A percentile compares a stretch with the other conserved stretches of the same genome.
phyloP scores from a whole-genome alignment of 2,113 vertebrate genomes.

The Puffinus mauretanicus region DNA sequence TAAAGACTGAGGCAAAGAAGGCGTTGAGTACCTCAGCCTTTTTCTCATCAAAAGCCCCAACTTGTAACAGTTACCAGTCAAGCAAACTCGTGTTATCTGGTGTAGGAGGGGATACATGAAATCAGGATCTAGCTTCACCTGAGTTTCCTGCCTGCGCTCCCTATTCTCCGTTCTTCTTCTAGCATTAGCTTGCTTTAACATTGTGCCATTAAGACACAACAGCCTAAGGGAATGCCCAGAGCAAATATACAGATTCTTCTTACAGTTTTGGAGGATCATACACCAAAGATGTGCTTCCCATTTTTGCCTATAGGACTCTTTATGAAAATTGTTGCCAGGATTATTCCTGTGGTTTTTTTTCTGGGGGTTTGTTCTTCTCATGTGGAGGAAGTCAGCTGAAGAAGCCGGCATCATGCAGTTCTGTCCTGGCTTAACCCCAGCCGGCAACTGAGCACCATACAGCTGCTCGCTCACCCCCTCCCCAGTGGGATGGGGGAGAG shows the following conservation, averaged over 20 bases:
- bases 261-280: not conserved
- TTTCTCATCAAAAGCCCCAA: not conserved
- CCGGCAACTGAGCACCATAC: not conserved
- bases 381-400: not conserved
- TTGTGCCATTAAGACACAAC: not conserved
- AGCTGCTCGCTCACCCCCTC: not conserved
- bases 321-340: not conserved
- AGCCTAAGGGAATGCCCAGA: slow-evolving; percentile 14
- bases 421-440: not conserved
- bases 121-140: not conserved
- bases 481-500: too few relatives aligned
- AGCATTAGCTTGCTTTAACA: not conserved
- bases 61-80: not conserved
- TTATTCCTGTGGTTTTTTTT: not conserved
- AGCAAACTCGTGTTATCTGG: not conserved
- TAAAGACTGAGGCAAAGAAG: too few relatives aligned
- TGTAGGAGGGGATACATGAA: not conserved
- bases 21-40: too few relatives aligned
- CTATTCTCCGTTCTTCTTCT: not conserved
- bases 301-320: not conserved
- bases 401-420: not conserved
- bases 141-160: not conserved
- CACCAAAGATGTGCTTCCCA: not conserved
- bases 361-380: not conserved
- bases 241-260: not conserved